Evolutionary conservation across 2,113 vertebrate species (phyloP).

Genomic region (Gracilinanus agilis): DNA sequence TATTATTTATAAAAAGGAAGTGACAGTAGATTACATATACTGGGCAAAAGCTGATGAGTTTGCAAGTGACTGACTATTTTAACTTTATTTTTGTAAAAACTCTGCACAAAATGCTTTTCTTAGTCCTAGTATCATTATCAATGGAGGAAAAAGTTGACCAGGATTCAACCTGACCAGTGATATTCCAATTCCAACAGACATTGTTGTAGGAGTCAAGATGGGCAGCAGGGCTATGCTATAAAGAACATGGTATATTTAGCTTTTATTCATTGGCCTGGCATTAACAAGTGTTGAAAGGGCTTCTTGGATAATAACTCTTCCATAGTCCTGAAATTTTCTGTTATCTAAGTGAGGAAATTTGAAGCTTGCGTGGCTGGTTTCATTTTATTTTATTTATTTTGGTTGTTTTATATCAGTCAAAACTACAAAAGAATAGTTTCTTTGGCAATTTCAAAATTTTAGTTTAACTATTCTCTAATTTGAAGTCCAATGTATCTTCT

Average conservation of each 20-base stretch:
- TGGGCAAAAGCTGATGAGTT: neutral
- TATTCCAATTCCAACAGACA: neutral
- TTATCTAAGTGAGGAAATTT: conserved; percentile 71
- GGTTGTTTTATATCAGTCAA: neutral
- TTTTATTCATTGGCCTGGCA: neutral
- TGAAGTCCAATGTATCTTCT: neutral
- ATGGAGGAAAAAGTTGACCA: neutral
- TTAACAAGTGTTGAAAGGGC: neutral
- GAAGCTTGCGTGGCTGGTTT: conserved; percentile 25
- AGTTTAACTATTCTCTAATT: neutral
- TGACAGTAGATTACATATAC: neutral
- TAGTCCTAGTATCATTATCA: neutral
- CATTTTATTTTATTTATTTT: too few relatives aligned
- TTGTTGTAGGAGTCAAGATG: neutral
- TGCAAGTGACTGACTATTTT: neutral
- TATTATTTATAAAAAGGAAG: conserved; percentile 29
- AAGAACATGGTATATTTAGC: neutral
- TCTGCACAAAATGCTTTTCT: neutral
- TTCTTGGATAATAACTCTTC: conserved; percentile 36
- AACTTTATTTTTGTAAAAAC: neutral
- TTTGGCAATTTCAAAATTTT: conserved; percentile 17
- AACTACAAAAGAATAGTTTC: neutral
- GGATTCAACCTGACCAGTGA: neutral
- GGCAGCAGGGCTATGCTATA: neutral
- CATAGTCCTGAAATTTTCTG: conserved; percentile 61